These are phyloP conservation scores for Notodonta dromedarius DNA, from an alignment of 2,888 invertebrate genomes.

Conservation along the genomic window DNA sequence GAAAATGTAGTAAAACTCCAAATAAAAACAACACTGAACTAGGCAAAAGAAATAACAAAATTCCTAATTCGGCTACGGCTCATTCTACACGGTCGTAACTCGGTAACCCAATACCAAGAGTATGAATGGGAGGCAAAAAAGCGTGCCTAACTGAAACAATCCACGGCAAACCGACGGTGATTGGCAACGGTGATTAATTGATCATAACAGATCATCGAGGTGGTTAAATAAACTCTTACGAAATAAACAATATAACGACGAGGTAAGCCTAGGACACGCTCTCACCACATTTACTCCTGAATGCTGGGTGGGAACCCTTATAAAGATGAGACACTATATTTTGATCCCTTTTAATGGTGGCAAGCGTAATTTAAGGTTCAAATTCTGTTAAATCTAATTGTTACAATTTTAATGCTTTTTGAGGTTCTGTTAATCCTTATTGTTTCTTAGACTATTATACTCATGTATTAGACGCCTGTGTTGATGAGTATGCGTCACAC, in stretches of 20 bases:
- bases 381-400: too few relatives aligned
- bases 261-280: neutral
- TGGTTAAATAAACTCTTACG: neutral
- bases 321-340: too few relatives aligned
- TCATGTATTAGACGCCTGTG: constrained; percentile 30
- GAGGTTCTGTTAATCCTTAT: too few relatives aligned
- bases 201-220: constrained; percentile 16
- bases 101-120: constrained; percentile 11
- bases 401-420: too few relatives aligned
- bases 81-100: constrained; percentile 20
- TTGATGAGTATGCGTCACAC: constrained; percentile 50
- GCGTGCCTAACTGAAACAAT: constrained; percentile 34
- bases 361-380: too few relatives aligned
- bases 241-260: neutral
- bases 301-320: too few relatives aligned
- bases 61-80: constrained; percentile 20
- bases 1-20: neutral
- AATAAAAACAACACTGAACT: constrained; percentile 22
- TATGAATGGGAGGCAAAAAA: constrained; percentile 31
- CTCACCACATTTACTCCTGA: too few relatives aligned
- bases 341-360: too few relatives aligned
- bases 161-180: constrained; percentile 33
- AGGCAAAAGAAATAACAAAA: constrained; percentile 20
- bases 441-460: neutral
- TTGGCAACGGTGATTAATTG: constrained; percentile 38